A percentile compares a stretch with the other conserved stretches of the same genome.
Evolutionary conservation across 2,888 invertebrate genomes (phyloP).

Genomic region (Oscheius sp.): DNA sequence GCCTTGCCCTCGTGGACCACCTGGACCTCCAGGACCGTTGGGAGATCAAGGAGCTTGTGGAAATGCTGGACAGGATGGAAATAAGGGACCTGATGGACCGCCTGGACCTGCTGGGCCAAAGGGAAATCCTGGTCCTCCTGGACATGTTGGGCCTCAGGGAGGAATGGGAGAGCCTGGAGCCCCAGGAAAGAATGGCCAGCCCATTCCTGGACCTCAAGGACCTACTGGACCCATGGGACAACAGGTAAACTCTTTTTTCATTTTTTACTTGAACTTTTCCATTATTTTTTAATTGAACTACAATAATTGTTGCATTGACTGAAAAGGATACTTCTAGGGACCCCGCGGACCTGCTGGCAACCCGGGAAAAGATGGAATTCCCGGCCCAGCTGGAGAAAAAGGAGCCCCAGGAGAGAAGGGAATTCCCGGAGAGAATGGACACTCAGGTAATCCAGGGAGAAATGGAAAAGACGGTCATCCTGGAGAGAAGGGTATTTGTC

Average conservation of each 20-base stretch:
- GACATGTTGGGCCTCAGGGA: conserved; percentile 3
- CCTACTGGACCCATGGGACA: conserved; percentile 33
- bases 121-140: conserved; percentile 43
- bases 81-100: conserved; percentile 47
- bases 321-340: neutral
- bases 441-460: conserved; percentile 43
- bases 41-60: conserved; percentile 35
- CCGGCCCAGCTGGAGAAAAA: conserved; percentile 53
- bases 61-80: conserved; percentile 37
- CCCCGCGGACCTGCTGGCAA: conserved; percentile 27
- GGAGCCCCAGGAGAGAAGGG: conserved; percentile 47
- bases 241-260: conserved; percentile 22
- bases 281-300: neutral
- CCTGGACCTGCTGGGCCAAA: conserved; percentile 39
- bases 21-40: conserved; percentile 18
- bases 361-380: conserved; percentile 27
- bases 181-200: conserved; percentile 31
- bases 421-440: conserved; percentile 28
- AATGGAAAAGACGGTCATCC: conserved; percentile 37
- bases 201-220: conserved; percentile 56
- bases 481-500: conserved; percentile 52
- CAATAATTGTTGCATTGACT: too few species aligned
- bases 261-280: too few species aligned
- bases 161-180: conserved; percentile 1
- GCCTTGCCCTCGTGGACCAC: conserved; percentile 21